Conservation (phyloP, 2,113 vertebrate genomes). For the Catharus bicknelli region DNA sequence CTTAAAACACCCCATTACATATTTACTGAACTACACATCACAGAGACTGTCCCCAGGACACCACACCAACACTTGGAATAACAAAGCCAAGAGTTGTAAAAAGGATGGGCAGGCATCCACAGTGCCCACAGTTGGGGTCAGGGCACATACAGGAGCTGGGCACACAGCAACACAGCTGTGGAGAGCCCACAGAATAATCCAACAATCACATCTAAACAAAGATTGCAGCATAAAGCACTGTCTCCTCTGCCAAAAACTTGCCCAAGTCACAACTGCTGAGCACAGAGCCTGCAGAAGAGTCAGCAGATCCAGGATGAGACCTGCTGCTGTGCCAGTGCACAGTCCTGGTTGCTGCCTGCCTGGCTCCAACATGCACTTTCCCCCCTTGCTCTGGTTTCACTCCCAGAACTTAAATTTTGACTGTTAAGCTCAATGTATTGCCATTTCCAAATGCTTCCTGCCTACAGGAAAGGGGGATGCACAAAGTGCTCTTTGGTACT, state of each 20-base stretch:
- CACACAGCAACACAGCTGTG: background rate
- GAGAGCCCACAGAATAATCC: background rate
- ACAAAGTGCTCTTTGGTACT: background rate
- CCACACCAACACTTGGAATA: background rate
- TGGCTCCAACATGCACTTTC: background rate
- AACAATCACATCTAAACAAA: background rate
- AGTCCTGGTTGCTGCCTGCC: background rate
- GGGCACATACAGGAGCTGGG: background rate
- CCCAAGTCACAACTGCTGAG: background rate
- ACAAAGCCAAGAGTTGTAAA: background rate
- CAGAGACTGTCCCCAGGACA: background rate
- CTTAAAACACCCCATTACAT: slow-evolving; percentile 19
- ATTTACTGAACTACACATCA: background rate
- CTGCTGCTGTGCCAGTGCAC: background rate
- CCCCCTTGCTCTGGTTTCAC: background rate
- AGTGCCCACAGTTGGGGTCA: background rate
- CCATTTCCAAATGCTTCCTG: slow-evolving; percentile 9
- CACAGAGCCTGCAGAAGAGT: background rate
- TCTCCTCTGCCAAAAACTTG: background rate
- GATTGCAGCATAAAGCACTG: background rate
- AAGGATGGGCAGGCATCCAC: background rate
- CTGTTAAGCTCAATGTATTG: background rate
- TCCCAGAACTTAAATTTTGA: background rate
- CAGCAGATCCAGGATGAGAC: background rate
- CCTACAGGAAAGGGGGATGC: background rate